These are phyloP conservation scores for Ryuthela nishihirai DNA, from an alignment of 2,888 invertebrate genomes.

Conservation along the genomic window DNA sequence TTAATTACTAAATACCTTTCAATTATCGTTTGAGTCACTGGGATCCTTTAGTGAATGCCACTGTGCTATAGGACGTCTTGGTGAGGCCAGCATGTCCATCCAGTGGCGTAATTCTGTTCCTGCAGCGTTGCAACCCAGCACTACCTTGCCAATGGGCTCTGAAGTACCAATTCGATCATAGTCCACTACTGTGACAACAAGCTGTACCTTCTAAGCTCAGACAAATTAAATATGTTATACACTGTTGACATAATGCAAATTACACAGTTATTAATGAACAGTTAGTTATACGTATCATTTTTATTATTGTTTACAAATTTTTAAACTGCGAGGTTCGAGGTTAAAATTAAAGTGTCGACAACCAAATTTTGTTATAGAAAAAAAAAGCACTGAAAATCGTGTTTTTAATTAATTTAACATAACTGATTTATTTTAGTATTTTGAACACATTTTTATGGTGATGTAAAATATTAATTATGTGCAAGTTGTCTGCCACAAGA, in stretches of 20 bases:
- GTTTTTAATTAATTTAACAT: too few relatives aligned
- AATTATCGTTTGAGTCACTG: slow-evolving; percentile 61
- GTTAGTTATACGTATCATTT: too few relatives aligned
- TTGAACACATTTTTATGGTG: too few relatives aligned
- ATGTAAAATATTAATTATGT: too few relatives aligned
- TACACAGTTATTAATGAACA: too few relatives aligned
- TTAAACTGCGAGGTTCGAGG: too few relatives aligned
- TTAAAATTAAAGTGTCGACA: too few relatives aligned
- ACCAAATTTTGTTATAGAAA: too few relatives aligned
- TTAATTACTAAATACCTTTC: not conserved
- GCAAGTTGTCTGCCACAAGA: too few relatives aligned
- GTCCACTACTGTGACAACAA: slow-evolving; percentile 98
- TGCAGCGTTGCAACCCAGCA: slow-evolving; percentile 69
- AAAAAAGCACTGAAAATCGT: too few relatives aligned
- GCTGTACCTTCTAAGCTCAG: slow-evolving; percentile 86
- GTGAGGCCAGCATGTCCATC: slow-evolving; percentile 99
- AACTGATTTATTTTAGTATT: too few relatives aligned
- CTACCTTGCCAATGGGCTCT: slow-evolving; percentile 82
- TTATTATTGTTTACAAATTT: too few relatives aligned
- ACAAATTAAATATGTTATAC: not conserved
- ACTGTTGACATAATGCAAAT: not conserved
- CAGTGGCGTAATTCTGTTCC: slow-evolving; percentile 94
- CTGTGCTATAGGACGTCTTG: slow-evolving; percentile 97
- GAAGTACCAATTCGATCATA: slow-evolving; percentile 99
- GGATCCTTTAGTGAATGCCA: slow-evolving; percentile 99